Evolutionary conservation across 2,113 vertebrate genomes (phyloP).

Genomic region (Corapipo altera): DNA sequence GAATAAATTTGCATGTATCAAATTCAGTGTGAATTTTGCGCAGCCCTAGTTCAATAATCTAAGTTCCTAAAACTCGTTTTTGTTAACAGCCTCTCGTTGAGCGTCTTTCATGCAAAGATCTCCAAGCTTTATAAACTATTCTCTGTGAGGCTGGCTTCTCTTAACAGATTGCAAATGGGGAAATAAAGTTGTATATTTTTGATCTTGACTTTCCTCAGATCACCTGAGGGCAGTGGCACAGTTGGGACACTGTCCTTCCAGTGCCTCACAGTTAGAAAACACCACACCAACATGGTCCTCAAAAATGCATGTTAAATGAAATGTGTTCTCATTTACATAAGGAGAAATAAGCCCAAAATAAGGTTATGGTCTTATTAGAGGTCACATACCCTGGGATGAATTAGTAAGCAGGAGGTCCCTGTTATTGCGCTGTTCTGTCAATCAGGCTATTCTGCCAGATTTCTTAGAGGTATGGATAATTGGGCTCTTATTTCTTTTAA

Average conservation of each 20-base stretch:
- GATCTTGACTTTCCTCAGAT: background rate
- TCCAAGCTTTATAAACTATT: background rate
- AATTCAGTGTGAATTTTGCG: slow-evolving; percentile 23
- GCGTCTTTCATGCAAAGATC: background rate
- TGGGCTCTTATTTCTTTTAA: background rate
- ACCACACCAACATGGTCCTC: too few relatives aligned
- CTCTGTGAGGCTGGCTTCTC: background rate
- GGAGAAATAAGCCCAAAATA: background rate
- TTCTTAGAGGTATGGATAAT: background rate
- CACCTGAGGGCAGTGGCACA: background rate
- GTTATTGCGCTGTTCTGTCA: background rate
- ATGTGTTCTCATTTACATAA: background rate
- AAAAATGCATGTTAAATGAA: background rate
- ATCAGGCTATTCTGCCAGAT: background rate
- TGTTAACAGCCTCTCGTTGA: background rate
- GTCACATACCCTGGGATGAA: background rate
- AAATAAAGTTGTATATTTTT: background rate
- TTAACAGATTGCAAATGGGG: background rate
- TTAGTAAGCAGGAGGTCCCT: background rate
- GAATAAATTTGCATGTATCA: background rate
- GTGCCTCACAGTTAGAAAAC: background rate
- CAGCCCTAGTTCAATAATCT: background rate
- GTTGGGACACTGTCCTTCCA: background rate
- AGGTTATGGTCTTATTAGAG: background rate
- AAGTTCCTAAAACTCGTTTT: background rate